Percentiles rank a stretch among this genome's conserved stretches.
Evolutionary conservation across 2,797 vertebrate species (phyloP).

Genomic region (Remorina albescens): DNA sequence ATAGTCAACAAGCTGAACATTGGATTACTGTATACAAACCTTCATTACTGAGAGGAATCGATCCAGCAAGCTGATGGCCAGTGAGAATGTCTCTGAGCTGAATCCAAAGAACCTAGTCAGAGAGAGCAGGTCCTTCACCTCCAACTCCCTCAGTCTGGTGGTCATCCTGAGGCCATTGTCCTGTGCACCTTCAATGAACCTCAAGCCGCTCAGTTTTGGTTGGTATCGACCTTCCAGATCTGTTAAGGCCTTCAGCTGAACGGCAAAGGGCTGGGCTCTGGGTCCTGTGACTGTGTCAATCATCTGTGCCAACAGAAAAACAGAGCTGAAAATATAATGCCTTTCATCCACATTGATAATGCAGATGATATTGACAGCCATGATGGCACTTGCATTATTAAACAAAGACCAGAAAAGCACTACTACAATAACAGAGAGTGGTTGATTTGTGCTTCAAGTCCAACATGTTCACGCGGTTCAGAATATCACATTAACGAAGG

Average conservation of each 20-base stretch:
- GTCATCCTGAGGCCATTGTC: constrained; percentile 96
- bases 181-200: constrained; percentile 90
- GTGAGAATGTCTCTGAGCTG: constrained; percentile 91
- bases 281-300: constrained; percentile 85
- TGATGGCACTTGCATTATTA: neutral
- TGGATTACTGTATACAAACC: constrained; percentile 77
- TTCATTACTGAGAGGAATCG: constrained; percentile 96
- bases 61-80: constrained; percentile 93
- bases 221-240: constrained; percentile 91
- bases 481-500: neutral
- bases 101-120: constrained; percentile 96
- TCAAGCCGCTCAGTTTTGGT: constrained; percentile 91
- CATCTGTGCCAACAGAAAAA: constrained; percentile 85
- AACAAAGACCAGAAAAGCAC: neutral
- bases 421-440: neutral
- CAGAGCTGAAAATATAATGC: neutral
- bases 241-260: constrained; percentile 87
- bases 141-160: constrained; percentile 89
- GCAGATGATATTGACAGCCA: neutral
- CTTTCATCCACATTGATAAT: neutral
- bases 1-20: neutral
- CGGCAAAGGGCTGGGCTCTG: constrained; percentile 81
- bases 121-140: constrained; percentile 95
- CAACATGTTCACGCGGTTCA: neutral
- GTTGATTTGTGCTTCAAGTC: neutral